Evolutionary conservation across 2,888 invertebrate species (phyloP), one percentile per base, ranked within the genome.

Genomic region (Pseudococcus jackbeardsleyi): DNA sequence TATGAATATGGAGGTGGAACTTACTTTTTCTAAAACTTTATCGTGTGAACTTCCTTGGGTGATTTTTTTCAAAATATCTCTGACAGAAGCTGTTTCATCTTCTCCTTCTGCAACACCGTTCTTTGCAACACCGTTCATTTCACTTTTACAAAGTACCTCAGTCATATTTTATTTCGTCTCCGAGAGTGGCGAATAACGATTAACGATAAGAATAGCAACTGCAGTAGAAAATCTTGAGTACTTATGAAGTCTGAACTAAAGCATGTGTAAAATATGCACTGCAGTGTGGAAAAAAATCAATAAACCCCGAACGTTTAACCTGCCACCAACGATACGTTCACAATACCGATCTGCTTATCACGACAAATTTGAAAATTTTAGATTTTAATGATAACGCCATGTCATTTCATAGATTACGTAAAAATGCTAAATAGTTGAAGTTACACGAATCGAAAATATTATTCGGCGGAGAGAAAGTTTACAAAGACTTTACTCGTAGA

Each of bases 21-120:
- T 72, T 72, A 86, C 86, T 22, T 86, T 86, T 46, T 86, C 72
- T 33, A 86, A 86, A 64, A 86, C 64, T 68, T 39, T 68, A 42
- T 86, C 86, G 33, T 86, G 86, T 6, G 42, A 46, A 68, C 64
- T 86, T 39, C 39, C n/a, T n/a, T 86, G 39, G 17, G 33, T 17
- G 0, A 85, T 48, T 22, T 68, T 26, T 50, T 84, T 59, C 7
- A 88, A 42, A 48, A 85, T 68, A 42, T 89, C 89, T 89, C 86
- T 85, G 1, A 72, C 72, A 5, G n/a, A 17, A n/a, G 50, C 17
- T 46, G 86, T 86, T 42, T 22, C n/a, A 86, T 86, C 86, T 11
- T 68, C 64, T 26, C 17, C 72, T 7, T 33, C 39, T 6, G 39
- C 7, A n/a, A 46, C 86, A 33, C 26, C 26, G 26, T 33, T 33